Conservation (phyloP, 2,888 invertebrate species). For the Latheticus oryzae region DNA sequence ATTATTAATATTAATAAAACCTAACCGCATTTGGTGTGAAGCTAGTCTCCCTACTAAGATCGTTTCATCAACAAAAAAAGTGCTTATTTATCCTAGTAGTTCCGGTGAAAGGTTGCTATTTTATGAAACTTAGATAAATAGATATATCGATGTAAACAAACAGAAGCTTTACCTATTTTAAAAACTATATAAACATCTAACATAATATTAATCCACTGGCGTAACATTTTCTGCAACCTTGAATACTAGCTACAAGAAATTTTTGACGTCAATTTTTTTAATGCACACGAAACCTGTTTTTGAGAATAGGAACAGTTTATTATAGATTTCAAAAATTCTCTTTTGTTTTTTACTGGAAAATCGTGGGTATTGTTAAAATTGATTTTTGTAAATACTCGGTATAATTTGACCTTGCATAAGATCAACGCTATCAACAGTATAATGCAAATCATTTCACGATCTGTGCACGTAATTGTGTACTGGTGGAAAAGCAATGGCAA, state of each 20-base stretch:
- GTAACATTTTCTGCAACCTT: constrained; percentile 24
- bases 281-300: constrained; percentile 17
- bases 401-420: constrained; percentile 9
- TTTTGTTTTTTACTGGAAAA: no score
- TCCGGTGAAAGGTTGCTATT: constrained; percentile 28
- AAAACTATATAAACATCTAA: constrained; percentile 23
- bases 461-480: constrained; percentile 11
- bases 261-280: constrained; percentile 23
- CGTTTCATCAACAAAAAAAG: no score
- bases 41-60: no score
- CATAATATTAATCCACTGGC: constrained; percentile 23
- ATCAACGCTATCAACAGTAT: constrained; percentile 12
- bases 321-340: not conserved
- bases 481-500: constrained; percentile 1
- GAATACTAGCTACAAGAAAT: constrained; percentile 22
- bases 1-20: constrained; percentile 6
- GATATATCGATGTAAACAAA: constrained; percentile 18
- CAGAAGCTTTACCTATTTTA: constrained; percentile 6
- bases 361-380: no score
- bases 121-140: constrained; percentile 6
- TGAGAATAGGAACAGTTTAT: no score
- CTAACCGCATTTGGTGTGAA: not conserved
- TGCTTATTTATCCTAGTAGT: no score
- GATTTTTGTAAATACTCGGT: not conserved
- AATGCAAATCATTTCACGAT: constrained; percentile 18